These are phyloP conservation scores for Pygoscelis antarcticus DNA, from an alignment of 2,113 vertebrate genomes.

Conservation along the genomic window DNA sequence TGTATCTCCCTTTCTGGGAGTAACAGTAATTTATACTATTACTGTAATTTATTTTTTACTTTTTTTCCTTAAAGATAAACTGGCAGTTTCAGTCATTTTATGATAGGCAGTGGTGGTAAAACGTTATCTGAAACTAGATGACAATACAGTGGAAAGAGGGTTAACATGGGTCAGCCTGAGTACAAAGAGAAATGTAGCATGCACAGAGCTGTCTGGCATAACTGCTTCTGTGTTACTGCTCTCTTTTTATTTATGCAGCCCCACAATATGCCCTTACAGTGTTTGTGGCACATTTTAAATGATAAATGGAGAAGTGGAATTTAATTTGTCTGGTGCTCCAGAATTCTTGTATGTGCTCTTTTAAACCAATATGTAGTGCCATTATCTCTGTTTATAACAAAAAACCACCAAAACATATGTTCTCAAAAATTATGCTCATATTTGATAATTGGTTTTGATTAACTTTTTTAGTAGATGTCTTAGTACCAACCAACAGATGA, in stretches of 20 bases:
- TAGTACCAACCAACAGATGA: not conserved
- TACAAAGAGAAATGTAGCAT: not conserved
- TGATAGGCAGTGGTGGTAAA: not conserved
- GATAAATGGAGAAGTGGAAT: not conserved
- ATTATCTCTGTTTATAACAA: not conserved
- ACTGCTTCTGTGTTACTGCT: not conserved
- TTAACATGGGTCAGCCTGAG: not conserved
- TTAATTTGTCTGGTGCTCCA: not conserved
- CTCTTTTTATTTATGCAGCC: not conserved
- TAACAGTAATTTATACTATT: conserved; percentile 23
- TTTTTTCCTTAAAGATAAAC: conserved; percentile 20
- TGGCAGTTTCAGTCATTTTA: conserved; percentile 4
- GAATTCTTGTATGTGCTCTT: not conserved
- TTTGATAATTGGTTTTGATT: not conserved
- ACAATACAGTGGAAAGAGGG: not conserved
- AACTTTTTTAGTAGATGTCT: not conserved
- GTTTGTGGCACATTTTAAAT: not conserved
- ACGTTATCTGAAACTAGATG: not conserved
- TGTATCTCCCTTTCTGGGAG: conserved; percentile 5
- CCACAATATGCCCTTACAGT: not conserved
- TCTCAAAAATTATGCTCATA: not conserved
- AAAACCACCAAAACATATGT: not conserved
- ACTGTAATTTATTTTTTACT: conserved; percentile 22
- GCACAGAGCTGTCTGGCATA: not conserved
- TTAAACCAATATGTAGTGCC: not conserved